phyloP scores from a whole-genome alignment of 1,140 invertebrate species.

The Chrysomallon squamiferum region DNA sequence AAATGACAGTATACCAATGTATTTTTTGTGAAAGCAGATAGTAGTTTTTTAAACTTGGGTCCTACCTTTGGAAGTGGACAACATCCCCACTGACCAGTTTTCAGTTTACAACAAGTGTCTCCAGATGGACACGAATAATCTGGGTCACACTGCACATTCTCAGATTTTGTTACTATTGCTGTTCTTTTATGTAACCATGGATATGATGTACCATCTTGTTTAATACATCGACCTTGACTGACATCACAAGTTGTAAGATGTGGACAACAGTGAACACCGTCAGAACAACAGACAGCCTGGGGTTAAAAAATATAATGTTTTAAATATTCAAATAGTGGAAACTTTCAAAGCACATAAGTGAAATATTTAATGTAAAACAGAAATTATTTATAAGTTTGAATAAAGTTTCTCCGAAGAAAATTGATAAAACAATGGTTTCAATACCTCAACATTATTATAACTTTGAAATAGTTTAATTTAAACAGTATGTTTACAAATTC shows the following conservation, averaged over 20 bases:
- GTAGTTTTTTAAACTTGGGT: too few species aligned
- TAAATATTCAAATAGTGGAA: too few species aligned
- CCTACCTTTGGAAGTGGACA: conserved; percentile 59
- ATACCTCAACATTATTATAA: not conserved
- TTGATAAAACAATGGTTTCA: not conserved
- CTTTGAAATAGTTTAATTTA: too few species aligned
- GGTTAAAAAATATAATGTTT: not conserved
- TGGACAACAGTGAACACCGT: conserved; percentile 57
- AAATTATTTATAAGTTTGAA: not conserved
- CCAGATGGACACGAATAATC: conserved; percentile 52
- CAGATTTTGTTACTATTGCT: not conserved
- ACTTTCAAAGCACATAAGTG: too few species aligned
- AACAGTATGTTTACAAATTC: too few species aligned
- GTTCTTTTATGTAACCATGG: conserved; percentile 30
- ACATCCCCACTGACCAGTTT: conserved; percentile 55
- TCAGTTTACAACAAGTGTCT: conserved; percentile 61
- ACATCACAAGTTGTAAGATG: conserved; percentile 46
- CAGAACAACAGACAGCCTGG: conserved; percentile 52
- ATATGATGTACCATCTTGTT: conserved; percentile 11
- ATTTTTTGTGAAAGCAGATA: too few species aligned
- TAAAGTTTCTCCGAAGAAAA: not conserved
- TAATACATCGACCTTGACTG: conserved; percentile 25
- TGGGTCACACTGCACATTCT: not conserved
- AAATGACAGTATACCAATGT: too few species aligned
- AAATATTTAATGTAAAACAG: too few species aligned